A percentile compares a stretch with the other conserved stretches of the same genome.
phyloP scores from a whole-genome alignment of 2,113 vertebrate species.

The Anhinga rufa region DNA sequence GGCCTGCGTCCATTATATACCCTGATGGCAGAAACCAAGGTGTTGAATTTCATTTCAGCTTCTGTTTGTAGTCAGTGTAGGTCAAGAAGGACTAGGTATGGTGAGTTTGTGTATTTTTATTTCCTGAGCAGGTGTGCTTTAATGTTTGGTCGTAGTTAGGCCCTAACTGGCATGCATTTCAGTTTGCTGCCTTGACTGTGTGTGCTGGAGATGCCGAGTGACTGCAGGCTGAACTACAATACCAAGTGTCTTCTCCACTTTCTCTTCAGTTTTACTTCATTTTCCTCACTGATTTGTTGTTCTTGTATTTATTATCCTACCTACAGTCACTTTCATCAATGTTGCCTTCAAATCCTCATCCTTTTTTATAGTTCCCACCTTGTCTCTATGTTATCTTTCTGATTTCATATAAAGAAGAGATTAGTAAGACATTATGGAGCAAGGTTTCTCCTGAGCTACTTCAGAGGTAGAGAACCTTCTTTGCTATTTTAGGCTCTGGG shows the following conservation, averaged over 20 bases:
- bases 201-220: neutral
- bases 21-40: neutral
- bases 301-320: neutral
- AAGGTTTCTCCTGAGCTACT: neutral
- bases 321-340: rapidly evolving
- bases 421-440: neutral
- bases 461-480: neutral
- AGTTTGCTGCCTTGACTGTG: neutral
- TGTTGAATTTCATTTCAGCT: rapidly evolving
- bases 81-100: neutral
- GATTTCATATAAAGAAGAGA: neutral
- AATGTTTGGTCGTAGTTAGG: neutral
- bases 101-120: neutral
- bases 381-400: neutral
- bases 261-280: neutral
- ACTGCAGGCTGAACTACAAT: neutral
- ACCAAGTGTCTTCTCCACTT: neutral
- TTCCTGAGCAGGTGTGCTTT: neutral
- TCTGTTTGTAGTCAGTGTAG: neutral
- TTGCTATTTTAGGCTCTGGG: neutral
- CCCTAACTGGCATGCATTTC: neutral
- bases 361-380: neutral
- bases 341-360: neutral
- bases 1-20: neutral
- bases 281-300: neutral